Conservation (phyloP, 2,797 vertebrate species). For the Pangasius larnaudii region DNA sequence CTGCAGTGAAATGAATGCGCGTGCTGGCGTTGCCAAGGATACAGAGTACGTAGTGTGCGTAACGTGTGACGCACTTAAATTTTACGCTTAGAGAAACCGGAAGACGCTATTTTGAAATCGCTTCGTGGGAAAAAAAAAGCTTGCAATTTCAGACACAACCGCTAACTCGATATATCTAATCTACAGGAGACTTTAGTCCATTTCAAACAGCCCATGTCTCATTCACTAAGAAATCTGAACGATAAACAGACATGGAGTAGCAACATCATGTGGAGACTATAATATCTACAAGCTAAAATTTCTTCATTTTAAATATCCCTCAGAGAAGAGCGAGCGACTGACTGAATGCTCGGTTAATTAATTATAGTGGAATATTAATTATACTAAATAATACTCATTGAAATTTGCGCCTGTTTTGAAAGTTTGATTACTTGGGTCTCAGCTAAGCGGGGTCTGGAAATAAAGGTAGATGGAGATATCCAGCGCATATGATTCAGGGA, state of each 20-base stretch:
- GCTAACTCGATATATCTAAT: background rate
- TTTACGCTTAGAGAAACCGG: conserved; percentile 32
- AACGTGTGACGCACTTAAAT: conserved; percentile 22
- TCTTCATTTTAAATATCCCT: background rate
- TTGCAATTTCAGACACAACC: background rate
- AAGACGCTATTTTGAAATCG: conserved; percentile 13
- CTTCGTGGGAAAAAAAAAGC: background rate
- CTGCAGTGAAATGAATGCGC: conserved; percentile 20
- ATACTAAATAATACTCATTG: background rate
- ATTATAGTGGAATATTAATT: background rate
- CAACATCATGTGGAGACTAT: background rate
- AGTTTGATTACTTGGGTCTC: conserved; percentile 8
- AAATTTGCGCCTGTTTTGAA: background rate
- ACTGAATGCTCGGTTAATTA: background rate
- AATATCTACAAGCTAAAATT: background rate
- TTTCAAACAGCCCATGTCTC: background rate
- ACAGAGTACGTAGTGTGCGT: conserved; percentile 13
- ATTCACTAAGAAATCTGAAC: background rate
- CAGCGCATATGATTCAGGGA: conserved; percentile 26
- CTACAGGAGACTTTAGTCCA: background rate
- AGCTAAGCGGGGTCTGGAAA: conserved; percentile 19
- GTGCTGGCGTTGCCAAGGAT: conserved; percentile 15
- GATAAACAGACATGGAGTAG: background rate
- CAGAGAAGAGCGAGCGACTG: background rate
- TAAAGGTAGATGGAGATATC: conserved; percentile 22